Evolutionary conservation across 2,888 invertebrate genomes (phyloP).

Genomic region (Poecilus cupreus): DNA sequence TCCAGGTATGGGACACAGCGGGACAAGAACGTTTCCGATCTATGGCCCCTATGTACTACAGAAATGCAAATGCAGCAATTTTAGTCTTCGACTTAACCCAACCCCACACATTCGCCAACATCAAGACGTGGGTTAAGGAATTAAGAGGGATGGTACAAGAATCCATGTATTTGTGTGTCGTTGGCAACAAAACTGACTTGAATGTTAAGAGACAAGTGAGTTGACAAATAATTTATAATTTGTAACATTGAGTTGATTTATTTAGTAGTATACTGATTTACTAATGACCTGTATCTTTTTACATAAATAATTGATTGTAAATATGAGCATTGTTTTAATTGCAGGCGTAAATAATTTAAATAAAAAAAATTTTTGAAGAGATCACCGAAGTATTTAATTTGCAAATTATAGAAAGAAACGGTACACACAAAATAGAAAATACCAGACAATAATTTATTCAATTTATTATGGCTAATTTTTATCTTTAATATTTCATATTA

Average conservation of each 20-base stretch:
- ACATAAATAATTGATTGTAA: no score
- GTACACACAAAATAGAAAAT: background rate
- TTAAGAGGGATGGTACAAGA: constrained; percentile 86
- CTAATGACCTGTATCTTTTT: no score
- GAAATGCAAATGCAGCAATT: constrained; percentile 92
- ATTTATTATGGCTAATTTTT: no score
- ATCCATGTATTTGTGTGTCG: constrained; percentile 84
- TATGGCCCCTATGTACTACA: constrained; percentile 96
- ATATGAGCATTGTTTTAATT: no score
- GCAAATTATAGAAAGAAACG: no score
- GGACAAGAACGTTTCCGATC: constrained; percentile 92
- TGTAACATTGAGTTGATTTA: background rate
- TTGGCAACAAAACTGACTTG: constrained; percentile 92
- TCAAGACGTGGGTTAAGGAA: constrained; percentile 91
- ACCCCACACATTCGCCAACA: constrained; percentile 82
- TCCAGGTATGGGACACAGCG: constrained; percentile 91
- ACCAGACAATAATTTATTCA: background rate
- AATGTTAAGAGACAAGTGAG: constrained; percentile 78
- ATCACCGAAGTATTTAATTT: no score
- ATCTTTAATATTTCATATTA: no score
- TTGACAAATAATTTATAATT: background rate
- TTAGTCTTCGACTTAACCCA: constrained; percentile 91
- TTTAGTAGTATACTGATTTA: no score
- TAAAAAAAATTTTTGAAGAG: no score
- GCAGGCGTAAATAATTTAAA: no score